Evolutionary conservation across 1,140 invertebrate genomes (phyloP), one percentile per base, ranked within the genome.

Genomic region (Euura lappo): DNA sequence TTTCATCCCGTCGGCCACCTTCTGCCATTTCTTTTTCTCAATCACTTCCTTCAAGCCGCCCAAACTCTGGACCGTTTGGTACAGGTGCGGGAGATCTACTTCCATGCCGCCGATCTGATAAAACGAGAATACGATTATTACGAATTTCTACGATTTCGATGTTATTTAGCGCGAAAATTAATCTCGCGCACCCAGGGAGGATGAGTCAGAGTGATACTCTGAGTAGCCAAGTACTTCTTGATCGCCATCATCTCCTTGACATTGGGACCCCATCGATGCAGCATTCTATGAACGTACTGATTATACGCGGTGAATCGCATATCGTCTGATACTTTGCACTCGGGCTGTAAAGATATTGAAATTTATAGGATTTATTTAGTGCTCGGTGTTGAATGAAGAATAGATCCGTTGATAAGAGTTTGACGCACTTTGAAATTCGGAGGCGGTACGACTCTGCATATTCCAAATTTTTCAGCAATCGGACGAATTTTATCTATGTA

Each of bases 251-350:
- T 90, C 85, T 97, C 94, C 75, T 94, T 93, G 1, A 95, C 93
- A 84, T 95, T 97, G 0, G 95, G 93, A 0, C 97, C 96, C 96
- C 96, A 98, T 4, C 97, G 91, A 77, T 94, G 91, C 75, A 94
- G 90, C 92, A 98, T 93, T 77, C 96, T 95, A 80, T 97, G 94
- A 42, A 98, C 92, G 78, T 97, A 97, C 80, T 98, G 97, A 85
- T 97, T 96, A 71, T 96, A 94, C 1, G 95, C 95, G 0, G 93
- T 95, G 80, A 98, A 98, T 70, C 94, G 88, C 91, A 96, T 95
- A 79, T 94, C 94, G 80, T 94, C 95, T 51, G 92, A 91, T 1
- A 98, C 92, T 81, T 94, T 93, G 81, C 96, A 97, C 79, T 96
- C 94, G 0, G 96, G 94, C 89, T 93, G 75, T 51, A 88, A 86